Evolutionary conservation across 2,888 invertebrate species (phyloP).

Genomic region (Digitonthophagus gazella): DNA sequence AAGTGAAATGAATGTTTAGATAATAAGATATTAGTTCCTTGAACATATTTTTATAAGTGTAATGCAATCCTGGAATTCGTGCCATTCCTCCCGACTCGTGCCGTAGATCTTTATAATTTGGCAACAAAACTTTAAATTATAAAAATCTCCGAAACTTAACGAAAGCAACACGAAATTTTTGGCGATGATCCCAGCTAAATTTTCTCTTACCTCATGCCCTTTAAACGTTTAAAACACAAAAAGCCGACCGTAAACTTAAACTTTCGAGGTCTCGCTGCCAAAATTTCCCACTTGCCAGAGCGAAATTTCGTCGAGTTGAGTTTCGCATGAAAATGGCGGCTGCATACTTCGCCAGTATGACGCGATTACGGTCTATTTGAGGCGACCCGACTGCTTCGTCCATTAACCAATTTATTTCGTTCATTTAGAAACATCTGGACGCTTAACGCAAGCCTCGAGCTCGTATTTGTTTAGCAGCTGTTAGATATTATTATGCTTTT

Average conservation of each 20-base stretch:
- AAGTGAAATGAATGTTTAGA: too few relatives aligned
- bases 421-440: conserved; percentile 13
- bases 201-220: not conserved
- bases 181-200: too few relatives aligned
- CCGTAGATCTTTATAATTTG: too few relatives aligned
- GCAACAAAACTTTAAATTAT: too few relatives aligned
- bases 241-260: not conserved
- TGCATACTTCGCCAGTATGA: not conserved
- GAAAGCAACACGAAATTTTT: too few relatives aligned
- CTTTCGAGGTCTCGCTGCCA: not conserved
- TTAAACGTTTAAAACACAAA: not conserved
- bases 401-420: conserved; percentile 16
- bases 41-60: too few relatives aligned
- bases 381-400: not conserved
- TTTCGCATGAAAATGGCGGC: conserved; percentile 10
- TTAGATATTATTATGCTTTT: not conserved
- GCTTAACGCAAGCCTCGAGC: not conserved
- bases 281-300: not conserved
- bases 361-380: conserved; percentile 6
- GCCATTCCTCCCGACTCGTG: too few relatives aligned
- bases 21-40: too few relatives aligned
- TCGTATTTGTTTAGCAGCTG: not conserved
- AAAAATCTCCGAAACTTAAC: too few relatives aligned
- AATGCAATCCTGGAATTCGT: too few relatives aligned
- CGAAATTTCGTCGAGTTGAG: not conserved